phyloP scores from a whole-genome alignment of 2,113 vertebrate species.

The Lutjanus erythropterus region DNA sequence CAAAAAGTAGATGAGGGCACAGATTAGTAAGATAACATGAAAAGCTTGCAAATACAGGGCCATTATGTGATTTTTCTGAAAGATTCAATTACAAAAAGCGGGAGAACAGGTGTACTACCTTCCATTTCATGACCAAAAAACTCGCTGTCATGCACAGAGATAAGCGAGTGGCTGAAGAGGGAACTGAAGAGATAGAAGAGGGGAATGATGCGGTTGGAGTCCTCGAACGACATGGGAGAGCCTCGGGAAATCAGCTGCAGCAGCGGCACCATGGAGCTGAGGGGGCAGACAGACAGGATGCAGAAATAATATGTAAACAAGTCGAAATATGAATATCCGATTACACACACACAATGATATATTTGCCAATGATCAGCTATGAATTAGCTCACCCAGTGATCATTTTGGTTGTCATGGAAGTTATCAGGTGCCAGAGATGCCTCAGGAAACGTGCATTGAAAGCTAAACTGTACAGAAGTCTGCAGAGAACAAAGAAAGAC shows the following conservation, averaged over 20 bases:
- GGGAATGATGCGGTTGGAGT: constrained; percentile 96
- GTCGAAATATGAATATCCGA: neutral
- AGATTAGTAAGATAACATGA: neutral
- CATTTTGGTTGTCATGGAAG: constrained; percentile 98
- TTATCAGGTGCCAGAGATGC: constrained; percentile 97
- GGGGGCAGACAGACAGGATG: neutral
- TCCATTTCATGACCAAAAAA: constrained; percentile 95
- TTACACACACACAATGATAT: neutral
- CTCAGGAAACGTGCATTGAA: constrained; percentile 97
- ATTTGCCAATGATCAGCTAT: neutral
- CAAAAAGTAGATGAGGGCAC: too few relatives aligned
- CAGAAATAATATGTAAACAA: neutral
- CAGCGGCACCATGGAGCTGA: constrained; percentile 94
- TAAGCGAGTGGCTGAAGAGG: constrained; percentile 97
- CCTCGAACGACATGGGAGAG: constrained; percentile 95
- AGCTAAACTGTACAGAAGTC: constrained; percentile 97
- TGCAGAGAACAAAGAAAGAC: constrained; percentile 74
- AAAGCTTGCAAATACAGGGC: neutral
- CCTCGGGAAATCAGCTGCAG: constrained; percentile 97
- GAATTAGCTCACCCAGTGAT: constrained; percentile 92
- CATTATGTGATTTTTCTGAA: neutral
- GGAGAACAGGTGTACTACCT: too few relatives aligned
- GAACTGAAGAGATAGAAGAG: constrained; percentile 99
- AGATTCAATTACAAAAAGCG: neutral
- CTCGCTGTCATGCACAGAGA: constrained; percentile 98